These are phyloP conservation scores for Phrynocephalus vlangalii DNA, from an alignment of 2,797 vertebrate genomes.

Conservation along the genomic window DNA sequence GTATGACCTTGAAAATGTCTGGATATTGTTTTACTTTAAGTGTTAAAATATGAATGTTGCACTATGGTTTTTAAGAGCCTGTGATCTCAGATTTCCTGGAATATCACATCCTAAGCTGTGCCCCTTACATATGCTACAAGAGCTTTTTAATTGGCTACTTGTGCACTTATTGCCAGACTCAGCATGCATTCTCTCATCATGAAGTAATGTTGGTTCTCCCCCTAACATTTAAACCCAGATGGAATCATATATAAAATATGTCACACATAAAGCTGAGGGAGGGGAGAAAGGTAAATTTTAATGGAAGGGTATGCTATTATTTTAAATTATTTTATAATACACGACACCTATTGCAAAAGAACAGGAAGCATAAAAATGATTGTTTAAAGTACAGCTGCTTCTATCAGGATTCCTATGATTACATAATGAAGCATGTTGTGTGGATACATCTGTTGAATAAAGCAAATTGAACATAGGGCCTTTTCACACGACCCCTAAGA, in stretches of 20 bases:
- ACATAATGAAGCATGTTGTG: neutral
- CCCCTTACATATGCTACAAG: constrained; percentile 17
- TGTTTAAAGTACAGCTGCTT: neutral
- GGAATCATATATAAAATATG: constrained; percentile 14
- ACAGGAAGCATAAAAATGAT: neutral
- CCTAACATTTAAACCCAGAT: neutral
- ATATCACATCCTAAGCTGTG: constrained; percentile 18
- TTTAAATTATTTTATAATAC: neutral
- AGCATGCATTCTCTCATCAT: constrained; percentile 3
- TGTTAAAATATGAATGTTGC: constrained; percentile 28
- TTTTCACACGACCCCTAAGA: no score
- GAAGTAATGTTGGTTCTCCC: neutral
- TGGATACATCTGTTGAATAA: neutral
- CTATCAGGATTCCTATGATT: neutral
- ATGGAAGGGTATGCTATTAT: neutral
- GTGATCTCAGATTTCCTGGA: neutral
- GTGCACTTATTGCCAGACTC: constrained; percentile 12
- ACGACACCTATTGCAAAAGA: neutral
- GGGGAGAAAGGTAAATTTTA: rapidly evolving
- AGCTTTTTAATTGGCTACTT: neutral
- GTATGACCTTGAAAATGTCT: neutral
- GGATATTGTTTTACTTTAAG: neutral
- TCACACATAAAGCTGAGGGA: rapidly evolving
- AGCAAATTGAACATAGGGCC: neutral
- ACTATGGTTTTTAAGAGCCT: neutral